Conservation (phyloP, 2,797 vertebrate genomes). For the Cyclura pinguis region DNA sequence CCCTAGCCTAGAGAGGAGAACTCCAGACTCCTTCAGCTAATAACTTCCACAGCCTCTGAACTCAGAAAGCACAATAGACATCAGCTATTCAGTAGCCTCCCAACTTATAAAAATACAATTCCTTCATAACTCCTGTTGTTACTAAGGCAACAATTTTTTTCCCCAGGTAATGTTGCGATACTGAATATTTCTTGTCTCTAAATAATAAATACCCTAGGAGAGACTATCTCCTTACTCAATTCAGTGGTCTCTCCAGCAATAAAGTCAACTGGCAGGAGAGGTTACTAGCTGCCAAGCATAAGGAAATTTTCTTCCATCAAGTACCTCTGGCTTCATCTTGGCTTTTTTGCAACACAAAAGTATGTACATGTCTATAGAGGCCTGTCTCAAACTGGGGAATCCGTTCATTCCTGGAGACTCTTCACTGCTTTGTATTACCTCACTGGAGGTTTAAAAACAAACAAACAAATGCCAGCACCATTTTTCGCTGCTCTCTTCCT, state of each 20-base stretch:
- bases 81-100: neutral
- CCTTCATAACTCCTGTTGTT: neutral
- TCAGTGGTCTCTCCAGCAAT: constrained; percentile 14
- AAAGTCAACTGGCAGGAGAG: neutral
- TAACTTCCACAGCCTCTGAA: constrained; percentile 7
- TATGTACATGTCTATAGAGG: neutral
- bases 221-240: neutral
- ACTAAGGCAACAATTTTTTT: constrained; percentile 23
- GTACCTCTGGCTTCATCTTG: constrained; percentile 22
- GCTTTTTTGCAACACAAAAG: neutral
- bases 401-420: neutral
- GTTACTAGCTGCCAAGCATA: constrained; percentile 20
- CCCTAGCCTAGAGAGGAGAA: neutral
- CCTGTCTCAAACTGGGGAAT: neutral
- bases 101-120: constrained; percentile 15
- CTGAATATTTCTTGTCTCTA: constrained; percentile 30
- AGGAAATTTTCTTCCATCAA: constrained; percentile 21
- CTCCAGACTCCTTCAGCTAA: neutral
- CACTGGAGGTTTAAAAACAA: too few relatives aligned
- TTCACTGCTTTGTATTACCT: neutral
- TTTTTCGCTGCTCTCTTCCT: neutral
- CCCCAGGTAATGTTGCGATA: constrained; percentile 20
- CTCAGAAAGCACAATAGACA: neutral
- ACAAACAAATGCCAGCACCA: neutral
- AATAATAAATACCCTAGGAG: constrained; percentile 35